Percentiles rank a stretch among this genome's conserved stretches.
phyloP scores from a whole-genome alignment of 2,888 invertebrate species.

The Brenthis ino region DNA sequence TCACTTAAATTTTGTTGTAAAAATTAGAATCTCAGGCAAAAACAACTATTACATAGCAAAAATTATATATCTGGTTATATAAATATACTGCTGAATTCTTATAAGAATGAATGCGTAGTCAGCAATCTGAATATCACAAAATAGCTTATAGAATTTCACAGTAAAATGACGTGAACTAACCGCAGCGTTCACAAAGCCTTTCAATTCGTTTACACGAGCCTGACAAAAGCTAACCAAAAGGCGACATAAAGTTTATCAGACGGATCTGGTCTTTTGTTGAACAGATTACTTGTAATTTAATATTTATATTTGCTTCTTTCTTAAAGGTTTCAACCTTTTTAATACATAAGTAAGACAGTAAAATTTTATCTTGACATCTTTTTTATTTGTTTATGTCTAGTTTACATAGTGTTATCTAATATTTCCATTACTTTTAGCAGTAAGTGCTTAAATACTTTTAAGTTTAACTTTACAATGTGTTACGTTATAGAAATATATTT shows the following conservation, averaged over 20 bases:
- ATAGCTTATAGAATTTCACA: conserved; percentile 61
- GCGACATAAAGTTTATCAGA: conserved; percentile 38
- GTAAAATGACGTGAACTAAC: conserved; percentile 56
- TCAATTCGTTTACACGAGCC: conserved; percentile 38
- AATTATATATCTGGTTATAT: no score
- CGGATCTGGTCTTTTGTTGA: conserved; percentile 33
- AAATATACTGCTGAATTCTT: neutral
- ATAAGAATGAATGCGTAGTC: conserved; percentile 39
- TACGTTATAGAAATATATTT: no score
- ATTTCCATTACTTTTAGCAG: no score
- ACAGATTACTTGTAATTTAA: conserved; percentile 10
- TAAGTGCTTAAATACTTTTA: no score
- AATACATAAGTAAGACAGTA: neutral
- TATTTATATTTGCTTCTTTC: conserved; percentile 7
- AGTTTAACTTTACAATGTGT: no score
- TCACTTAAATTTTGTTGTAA: no score
- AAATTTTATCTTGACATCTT: neutral
- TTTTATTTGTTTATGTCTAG: neutral
- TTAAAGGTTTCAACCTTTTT: neutral
- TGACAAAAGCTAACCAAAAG: conserved; percentile 36
- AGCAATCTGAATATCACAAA: conserved; percentile 44
- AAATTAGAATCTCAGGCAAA: no score
- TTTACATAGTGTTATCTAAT: no score
- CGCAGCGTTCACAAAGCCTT: conserved; percentile 57
- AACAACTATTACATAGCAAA: no score